Evolutionary conservation across 2,888 invertebrate species (phyloP).

Genomic region (Thumatha senex): DNA sequence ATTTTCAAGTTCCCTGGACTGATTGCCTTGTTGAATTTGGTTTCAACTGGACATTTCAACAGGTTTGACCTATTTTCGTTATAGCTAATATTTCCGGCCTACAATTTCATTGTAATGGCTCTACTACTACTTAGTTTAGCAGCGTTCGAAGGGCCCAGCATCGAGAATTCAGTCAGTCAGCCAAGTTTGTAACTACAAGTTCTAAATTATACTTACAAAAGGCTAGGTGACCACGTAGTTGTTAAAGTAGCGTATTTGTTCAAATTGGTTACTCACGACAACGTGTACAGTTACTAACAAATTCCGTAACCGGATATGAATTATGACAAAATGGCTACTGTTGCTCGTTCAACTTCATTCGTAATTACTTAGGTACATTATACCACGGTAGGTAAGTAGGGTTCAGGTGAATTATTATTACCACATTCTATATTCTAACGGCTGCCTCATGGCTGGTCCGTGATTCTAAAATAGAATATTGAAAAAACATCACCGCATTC

Average conservation of each 20-base stretch:
- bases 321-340: conserved; percentile 24
- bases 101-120: conserved; percentile 24
- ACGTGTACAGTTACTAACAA: conserved; percentile 22
- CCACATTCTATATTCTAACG: not conserved
- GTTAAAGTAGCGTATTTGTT: conserved; percentile 34
- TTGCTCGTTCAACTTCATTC: conserved; percentile 14
- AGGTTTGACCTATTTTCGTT: conserved; percentile 39
- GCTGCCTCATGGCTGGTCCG: not conserved
- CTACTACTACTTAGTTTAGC: not conserved
- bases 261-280: conserved; percentile 57
- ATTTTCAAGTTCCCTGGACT: no score
- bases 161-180: not conserved
- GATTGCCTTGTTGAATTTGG: conserved; percentile 3
- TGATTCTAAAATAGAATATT: not conserved
- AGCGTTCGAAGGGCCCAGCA: not conserved
- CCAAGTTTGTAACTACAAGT: no score
- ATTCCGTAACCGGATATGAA: conserved; percentile 49
- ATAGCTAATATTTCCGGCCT: conserved; percentile 49
- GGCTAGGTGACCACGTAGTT: not conserved
- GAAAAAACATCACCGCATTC: not conserved
- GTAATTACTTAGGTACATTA: not conserved
- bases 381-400: not conserved
- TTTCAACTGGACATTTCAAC: not conserved
- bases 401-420: no score
- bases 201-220: not conserved